A percentile compares a stretch with the other conserved stretches of the same genome.
phyloP scores from a whole-genome alignment of 2,797 vertebrate species.

The Basileuterus tristriatus region DNA sequence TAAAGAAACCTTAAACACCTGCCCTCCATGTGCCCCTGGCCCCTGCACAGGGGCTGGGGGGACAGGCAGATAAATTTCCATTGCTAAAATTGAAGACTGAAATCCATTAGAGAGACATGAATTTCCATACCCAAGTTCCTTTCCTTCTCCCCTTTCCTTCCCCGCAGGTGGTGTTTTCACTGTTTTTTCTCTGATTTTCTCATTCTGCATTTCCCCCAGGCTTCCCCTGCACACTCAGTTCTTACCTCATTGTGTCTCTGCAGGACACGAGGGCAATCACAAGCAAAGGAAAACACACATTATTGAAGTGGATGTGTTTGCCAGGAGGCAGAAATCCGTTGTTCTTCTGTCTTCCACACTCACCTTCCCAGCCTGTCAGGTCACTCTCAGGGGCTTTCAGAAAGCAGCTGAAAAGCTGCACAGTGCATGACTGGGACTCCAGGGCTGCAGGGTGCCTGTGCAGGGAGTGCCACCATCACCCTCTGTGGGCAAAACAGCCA shows the following conservation, averaged over 20 bases:
- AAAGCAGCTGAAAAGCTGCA: background rate
- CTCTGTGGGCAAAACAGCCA: background rate
- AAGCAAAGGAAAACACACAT: background rate
- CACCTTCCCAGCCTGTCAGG: background rate
- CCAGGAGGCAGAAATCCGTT: background rate
- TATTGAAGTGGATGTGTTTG: background rate
- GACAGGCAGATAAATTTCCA: background rate
- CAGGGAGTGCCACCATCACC: background rate
- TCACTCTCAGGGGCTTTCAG: background rate
- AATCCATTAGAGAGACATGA: background rate
- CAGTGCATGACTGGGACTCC: fast-evolving
- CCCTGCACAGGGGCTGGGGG: fast-evolving
- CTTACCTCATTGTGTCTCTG: background rate
- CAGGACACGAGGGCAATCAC: background rate
- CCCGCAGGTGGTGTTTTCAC: background rate
- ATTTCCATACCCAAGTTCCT: background rate
- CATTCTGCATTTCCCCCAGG: background rate
- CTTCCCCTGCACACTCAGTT: background rate
- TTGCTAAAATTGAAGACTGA: background rate
- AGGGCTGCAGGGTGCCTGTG: fast-evolving
- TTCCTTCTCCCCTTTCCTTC: background rate
- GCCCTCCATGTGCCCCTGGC: background rate
- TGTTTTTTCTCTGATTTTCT: background rate
- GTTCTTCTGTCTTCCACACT: background rate
- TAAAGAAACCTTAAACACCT: background rate